phyloP scores from a whole-genome alignment of 2,797 vertebrate genomes.

The Hyperoplus lanceolatus region DNA sequence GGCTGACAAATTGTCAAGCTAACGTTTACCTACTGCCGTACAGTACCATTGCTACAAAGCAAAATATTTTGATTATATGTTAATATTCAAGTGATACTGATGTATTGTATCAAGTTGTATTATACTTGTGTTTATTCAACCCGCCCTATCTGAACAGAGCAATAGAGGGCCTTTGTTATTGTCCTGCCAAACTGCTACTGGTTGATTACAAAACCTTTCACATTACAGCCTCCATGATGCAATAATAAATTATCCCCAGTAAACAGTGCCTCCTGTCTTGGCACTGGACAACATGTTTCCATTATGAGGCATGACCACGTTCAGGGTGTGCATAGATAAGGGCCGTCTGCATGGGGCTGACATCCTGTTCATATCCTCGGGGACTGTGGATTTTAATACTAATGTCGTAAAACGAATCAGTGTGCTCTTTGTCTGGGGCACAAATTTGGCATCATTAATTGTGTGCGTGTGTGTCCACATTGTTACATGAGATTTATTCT shows the following conservation, averaged over 20 bases:
- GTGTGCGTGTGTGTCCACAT: background rate
- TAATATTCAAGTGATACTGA: background rate
- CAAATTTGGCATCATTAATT: background rate
- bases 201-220: constrained; percentile 39
- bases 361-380: constrained; percentile 45
- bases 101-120: background rate
- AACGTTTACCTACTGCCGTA: background rate
- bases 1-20: background rate
- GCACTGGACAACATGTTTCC: constrained; percentile 21
- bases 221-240: constrained; percentile 28
- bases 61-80: constrained; percentile 1
- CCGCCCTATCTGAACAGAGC: constrained; percentile 17
- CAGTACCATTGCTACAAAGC: background rate
- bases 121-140: constrained; percentile 34
- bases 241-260: constrained; percentile 24
- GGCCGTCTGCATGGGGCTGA: background rate
- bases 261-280: constrained; percentile 21
- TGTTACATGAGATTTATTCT: background rate
- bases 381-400: constrained; percentile 8
- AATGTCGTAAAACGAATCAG: constrained; percentile 21
- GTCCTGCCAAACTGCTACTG: constrained; percentile 20
- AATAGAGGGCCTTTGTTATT: constrained; percentile 43
- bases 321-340: constrained; percentile 44
- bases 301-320: constrained; percentile 20
- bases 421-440: constrained; percentile 2